A percentile compares a stretch with the other conserved stretches of the same genome.
Conservation (phyloP, 2,797 vertebrate genomes). For the Notamacropus eugenii region DNA sequence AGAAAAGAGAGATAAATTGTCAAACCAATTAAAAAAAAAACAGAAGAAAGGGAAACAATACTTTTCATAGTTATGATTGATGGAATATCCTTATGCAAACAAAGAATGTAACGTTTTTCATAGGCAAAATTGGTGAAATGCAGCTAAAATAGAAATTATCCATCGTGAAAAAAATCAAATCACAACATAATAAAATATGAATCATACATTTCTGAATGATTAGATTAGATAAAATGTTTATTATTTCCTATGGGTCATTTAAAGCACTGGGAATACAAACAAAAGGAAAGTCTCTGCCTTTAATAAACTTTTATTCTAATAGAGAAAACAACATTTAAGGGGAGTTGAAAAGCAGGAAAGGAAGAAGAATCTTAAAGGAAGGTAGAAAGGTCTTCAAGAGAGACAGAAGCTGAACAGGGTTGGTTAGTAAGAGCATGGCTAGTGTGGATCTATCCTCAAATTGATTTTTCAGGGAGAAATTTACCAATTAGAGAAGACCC, state of each 20-base stretch:
- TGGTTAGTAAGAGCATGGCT: neutral
- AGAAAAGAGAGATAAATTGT: neutral
- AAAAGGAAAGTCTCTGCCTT: too few species aligned
- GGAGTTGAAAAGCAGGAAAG: neutral
- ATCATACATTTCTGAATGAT: neutral
- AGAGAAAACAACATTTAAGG: neutral
- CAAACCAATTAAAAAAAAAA: neutral
- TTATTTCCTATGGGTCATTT: neutral
- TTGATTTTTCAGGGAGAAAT: neutral
- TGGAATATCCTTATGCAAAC: neutral
- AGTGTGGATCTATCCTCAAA: neutral
- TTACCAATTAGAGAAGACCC: neutral
- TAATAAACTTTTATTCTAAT: neutral
- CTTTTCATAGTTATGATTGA: too few species aligned
- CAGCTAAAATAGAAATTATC: too few species aligned
- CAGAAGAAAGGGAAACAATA: neutral
- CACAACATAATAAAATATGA: too few species aligned
- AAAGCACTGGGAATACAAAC: neutral
- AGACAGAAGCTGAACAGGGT: neutral
- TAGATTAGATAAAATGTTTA: neutral
- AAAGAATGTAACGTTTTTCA: neutral
- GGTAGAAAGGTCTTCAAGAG: neutral
- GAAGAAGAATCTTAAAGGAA: neutral
- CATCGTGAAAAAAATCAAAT: neutral
- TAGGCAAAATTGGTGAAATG: neutral